Evolutionary conservation across 2,888 invertebrate species (phyloP).

Genomic region (Hyppa rectilinea): DNA sequence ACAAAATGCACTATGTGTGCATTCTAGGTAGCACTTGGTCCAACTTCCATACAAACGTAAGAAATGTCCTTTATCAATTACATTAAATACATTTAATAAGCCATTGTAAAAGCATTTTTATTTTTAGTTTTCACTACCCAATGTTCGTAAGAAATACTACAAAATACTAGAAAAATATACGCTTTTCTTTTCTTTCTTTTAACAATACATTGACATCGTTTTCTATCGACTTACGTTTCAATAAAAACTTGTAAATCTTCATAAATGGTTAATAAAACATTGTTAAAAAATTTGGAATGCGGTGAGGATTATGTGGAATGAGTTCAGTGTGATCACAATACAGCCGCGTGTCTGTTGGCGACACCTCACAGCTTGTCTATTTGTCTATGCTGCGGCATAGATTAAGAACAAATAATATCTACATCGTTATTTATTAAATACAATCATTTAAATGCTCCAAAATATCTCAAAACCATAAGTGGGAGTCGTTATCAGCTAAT

Average conservation of each 20-base stretch:
- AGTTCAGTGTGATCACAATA: slow-evolving; percentile 61
- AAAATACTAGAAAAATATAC: slow-evolving; percentile 57
- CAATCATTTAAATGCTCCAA: slow-evolving; percentile 65
- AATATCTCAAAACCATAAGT: slow-evolving; percentile 59
- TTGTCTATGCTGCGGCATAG: slow-evolving; percentile 62
- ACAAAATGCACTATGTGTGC: too few relatives aligned
- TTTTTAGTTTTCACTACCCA: slow-evolving; percentile 8
- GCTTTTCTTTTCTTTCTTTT: slow-evolving; percentile 26
- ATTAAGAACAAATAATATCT: slow-evolving; percentile 58
- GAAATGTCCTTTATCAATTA: slow-evolving; percentile 27
- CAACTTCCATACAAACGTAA: too few relatives aligned
- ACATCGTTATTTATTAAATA: slow-evolving; percentile 50
- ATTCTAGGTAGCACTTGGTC: too few relatives aligned
- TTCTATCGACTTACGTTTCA: slow-evolving; percentile 33
- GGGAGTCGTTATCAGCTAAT: slow-evolving; percentile 69
- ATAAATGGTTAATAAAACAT: slow-evolving; percentile 70
- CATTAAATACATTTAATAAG: slow-evolving; percentile 38
- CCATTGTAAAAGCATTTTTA: slow-evolving; percentile 28
- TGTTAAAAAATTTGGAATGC: slow-evolving; percentile 75
- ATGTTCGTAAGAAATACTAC: slow-evolving; percentile 38
- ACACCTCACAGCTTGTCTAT: slow-evolving; percentile 46
- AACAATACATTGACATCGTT: slow-evolving; percentile 39
- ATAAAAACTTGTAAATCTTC: slow-evolving; percentile 60
- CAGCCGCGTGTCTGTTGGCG: background rate
- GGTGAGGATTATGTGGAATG: slow-evolving; percentile 74